Evolutionary conservation across 2,113 vertebrate species (phyloP).

Genomic region (Bothrops jararaca): DNA sequence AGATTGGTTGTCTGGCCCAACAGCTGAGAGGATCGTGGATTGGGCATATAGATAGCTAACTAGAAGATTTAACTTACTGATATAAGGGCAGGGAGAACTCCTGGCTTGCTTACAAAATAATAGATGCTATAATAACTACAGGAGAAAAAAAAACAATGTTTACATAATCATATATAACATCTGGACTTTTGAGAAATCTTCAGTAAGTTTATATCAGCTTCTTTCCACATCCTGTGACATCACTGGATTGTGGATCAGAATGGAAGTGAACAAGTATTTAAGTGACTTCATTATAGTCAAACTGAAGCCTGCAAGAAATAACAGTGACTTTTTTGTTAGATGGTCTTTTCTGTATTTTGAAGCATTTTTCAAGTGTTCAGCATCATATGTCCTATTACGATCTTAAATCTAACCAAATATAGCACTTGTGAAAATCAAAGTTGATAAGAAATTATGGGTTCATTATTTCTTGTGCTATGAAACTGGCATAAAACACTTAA

Average conservation of each 20-base stretch:
- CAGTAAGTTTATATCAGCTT: background rate
- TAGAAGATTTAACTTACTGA: background rate
- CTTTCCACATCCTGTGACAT: background rate
- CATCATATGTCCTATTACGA: constrained; percentile 16
- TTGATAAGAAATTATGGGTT: constrained; percentile 27
- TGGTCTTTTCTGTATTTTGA: constrained; percentile 16
- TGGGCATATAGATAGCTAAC: no score
- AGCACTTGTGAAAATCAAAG: constrained; percentile 10
- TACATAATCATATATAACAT: no score
- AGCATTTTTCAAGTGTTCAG: constrained; percentile 26
- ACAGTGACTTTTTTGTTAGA: constrained; percentile 17
- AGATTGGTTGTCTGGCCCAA: no score
- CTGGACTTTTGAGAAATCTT: background rate
- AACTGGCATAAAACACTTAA: constrained; percentile 27
- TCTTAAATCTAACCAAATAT: background rate
- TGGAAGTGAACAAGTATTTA: background rate
- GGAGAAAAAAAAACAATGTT: background rate
- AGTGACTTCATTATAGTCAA: background rate
- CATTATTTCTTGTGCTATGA: constrained; percentile 35
- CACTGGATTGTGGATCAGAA: background rate
- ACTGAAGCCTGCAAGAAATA: constrained; percentile 7
- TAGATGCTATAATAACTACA: background rate
- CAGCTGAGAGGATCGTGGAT: no score
- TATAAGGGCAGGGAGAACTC: background rate
- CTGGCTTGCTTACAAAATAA: background rate